phyloP scores from a whole-genome alignment of 2,113 vertebrate genomes.

The Vulpes lagopus region DNA sequence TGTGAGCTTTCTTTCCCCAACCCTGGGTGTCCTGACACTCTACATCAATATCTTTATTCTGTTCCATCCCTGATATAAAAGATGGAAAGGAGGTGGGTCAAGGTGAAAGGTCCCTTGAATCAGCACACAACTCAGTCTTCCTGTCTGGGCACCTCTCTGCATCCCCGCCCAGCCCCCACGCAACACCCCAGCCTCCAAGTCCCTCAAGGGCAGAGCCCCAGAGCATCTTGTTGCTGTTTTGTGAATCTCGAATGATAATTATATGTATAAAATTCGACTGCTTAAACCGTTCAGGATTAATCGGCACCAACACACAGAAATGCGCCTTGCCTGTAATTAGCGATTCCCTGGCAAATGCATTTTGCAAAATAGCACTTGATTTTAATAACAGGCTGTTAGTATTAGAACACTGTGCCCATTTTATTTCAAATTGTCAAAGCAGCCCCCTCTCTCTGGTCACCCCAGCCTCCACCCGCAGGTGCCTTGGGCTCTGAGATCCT shows the following conservation, averaged over 20 bases:
- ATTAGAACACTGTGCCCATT: constrained; percentile 74
- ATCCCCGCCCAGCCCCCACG: not conserved
- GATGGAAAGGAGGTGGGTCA: not conserved
- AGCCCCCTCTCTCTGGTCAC: constrained; percentile 39
- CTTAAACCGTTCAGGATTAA: constrained; percentile 83
- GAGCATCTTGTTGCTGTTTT: constrained; percentile 81
- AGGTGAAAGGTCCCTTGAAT: not conserved
- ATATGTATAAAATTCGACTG: constrained; percentile 82
- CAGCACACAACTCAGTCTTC: not conserved
- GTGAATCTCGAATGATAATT: constrained; percentile 80
- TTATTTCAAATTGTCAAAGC: constrained; percentile 73
- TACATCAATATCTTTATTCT: not conserved
- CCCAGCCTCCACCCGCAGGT: not conserved
- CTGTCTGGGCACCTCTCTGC: not conserved
- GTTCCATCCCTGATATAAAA: not conserved
- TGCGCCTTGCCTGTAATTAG: constrained; percentile 80
- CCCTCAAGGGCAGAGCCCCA: constrained; percentile 62
- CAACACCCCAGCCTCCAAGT: not conserved
- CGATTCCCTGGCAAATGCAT: constrained; percentile 80
- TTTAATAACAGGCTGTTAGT: constrained; percentile 84
- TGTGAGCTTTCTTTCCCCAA: not conserved
- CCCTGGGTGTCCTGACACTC: not conserved
- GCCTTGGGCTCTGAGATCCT: not conserved
- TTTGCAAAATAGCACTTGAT: constrained; percentile 85
- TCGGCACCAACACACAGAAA: constrained; percentile 80